Evolutionary conservation across 1,140 invertebrate species (phyloP), one percentile per base, ranked within the genome.

Genomic region (Coelopa frigida): DNA sequence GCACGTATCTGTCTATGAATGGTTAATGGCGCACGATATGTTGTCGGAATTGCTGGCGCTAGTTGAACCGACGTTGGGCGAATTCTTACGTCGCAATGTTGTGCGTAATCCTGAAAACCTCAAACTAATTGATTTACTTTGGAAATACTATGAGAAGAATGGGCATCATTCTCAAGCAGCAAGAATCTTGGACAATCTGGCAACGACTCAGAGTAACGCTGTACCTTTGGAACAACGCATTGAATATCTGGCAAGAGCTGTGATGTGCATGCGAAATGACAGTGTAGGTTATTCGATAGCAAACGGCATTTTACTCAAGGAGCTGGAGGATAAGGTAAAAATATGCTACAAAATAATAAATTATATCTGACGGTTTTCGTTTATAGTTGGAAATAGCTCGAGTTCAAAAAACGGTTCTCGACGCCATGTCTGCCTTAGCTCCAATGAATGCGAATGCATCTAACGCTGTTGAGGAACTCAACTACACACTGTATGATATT

Each of bases 71-170:
- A 88, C 84, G 5, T 72, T 95, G 31, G 89, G 93, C 60, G 76
- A 79, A 27, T 95, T 88, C 59, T 65, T 95, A 11, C 79, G 82
- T 40, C 76, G 81, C 21, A 74, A 77, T 46, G 71, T 77, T 2
- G 59, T 70, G 31, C 63, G 70, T 32, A 70, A 74, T 43, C 68
- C 71, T 3, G 72, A 78, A 17, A 75, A 78, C 48, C 69, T 84
- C 1, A 75, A 78, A 40, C 77, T 88, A 5, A 78, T 89, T 35
- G 92, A 98, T 70, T 73, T 98, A 44, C 72, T 98, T 12, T 98
- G 94, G 94, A 93, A 93, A 68, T 94, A 88, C 68, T 94, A 98
- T 60, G 94, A 98, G 66, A 86, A 85, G 58, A 88, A 84, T 59
- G 84, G 85, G 23, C 90, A 97, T 66, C 94, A 94, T 68, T 79